Evolutionary conservation across 2,888 invertebrate genomes (phyloP).

Genomic region (Caenorhabditis becei): DNA sequence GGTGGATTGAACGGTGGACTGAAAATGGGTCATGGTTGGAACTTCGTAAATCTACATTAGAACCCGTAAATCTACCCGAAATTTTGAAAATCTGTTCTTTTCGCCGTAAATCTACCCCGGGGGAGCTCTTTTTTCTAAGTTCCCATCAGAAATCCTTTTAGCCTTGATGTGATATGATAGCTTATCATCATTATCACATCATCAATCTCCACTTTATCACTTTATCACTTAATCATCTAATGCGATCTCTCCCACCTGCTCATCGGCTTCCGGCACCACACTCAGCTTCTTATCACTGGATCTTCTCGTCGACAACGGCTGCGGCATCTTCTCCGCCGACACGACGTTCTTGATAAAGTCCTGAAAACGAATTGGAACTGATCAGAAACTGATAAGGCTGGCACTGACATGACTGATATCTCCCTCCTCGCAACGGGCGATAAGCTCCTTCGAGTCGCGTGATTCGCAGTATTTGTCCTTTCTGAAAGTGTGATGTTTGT

Average conservation of each 20-base stretch:
- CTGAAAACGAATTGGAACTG: slow-evolving; percentile 19
- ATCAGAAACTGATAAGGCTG: neutral
- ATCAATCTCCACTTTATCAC: too few species aligned
- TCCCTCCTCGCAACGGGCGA: slow-evolving; percentile 66
- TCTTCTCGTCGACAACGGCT: slow-evolving; percentile 52
- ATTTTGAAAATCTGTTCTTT: too few species aligned
- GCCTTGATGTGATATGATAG: too few species aligned
- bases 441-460: slow-evolving; percentile 75
- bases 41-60: too few species aligned
- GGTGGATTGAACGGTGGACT: slow-evolving; percentile 73
- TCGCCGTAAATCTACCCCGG: too few species aligned
- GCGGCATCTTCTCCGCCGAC: slow-evolving; percentile 55
- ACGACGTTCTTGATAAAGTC: slow-evolving; percentile 61
- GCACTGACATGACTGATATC: slow-evolving; percentile 60
- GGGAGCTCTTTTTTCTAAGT: too few species aligned
- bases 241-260: slow-evolving; percentile 67
- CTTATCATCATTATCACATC: too few species aligned
- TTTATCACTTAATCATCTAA: neutral
- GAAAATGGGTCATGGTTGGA: too few species aligned
- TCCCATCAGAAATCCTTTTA: too few species aligned
- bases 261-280: slow-evolving; percentile 80
- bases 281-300: slow-evolving; percentile 77
- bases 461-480: slow-evolving; percentile 67
- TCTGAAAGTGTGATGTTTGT: slow-evolving; percentile 36
- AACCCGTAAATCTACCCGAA: slow-evolving; percentile 7